Percentiles rank a stretch among this genome's conserved stretches.
Conservation (phyloP, 2,888 invertebrate genomes). For the Melanchra persicariae region DNA sequence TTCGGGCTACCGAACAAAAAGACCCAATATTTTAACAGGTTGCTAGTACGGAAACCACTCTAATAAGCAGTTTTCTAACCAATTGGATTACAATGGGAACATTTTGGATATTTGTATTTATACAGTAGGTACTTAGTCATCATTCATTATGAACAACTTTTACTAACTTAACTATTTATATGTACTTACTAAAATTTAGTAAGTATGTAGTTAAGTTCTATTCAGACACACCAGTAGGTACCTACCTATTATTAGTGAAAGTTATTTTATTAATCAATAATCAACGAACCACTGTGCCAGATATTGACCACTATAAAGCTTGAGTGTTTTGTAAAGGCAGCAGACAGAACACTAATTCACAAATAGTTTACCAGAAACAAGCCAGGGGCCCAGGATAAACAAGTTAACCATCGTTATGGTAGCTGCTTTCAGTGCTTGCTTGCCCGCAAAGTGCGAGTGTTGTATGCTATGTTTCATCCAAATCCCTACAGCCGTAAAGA, state of each 20-base stretch:
- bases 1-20: neutral
- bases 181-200: too few relatives aligned
- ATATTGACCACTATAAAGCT: neutral
- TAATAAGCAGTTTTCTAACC: neutral
- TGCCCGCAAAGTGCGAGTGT: neutral
- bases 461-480: too few relatives aligned
- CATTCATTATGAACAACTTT: too few relatives aligned
- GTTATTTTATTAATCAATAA: too few relatives aligned
- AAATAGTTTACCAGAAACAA: neutral
- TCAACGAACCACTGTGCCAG: neutral
- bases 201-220: too few relatives aligned
- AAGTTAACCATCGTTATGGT: slow-evolving; percentile 8
- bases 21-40: neutral
- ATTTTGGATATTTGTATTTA: neutral
- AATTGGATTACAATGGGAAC: too few relatives aligned
- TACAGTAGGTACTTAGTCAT: too few relatives aligned
- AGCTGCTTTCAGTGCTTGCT: slow-evolving; percentile 27
- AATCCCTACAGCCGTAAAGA: too few relatives aligned
- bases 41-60: neutral
- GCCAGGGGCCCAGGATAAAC: neutral
- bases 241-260: too few relatives aligned
- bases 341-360: neutral
- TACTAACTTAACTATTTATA: too few relatives aligned
- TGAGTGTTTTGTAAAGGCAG: neutral
- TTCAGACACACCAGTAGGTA: too few relatives aligned